Conservation (phyloP, 2,888 invertebrate species). For the Platynereis dumerilii region DNA sequence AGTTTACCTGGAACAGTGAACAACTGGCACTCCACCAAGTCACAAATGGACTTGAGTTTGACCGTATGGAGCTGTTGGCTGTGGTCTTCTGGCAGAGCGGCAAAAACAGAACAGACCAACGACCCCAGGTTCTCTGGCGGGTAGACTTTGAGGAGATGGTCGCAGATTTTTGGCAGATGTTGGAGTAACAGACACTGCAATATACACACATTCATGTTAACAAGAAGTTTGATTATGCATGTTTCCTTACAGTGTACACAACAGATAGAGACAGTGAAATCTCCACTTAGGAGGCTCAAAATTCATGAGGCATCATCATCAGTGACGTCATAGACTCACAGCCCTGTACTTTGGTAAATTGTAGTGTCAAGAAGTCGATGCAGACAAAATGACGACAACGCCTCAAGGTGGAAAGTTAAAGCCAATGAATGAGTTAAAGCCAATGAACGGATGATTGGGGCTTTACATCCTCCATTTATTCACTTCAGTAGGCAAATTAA, state of each 20-base stretch:
- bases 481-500: too few species aligned
- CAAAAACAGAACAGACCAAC: conserved; percentile 68
- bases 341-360: too few species aligned
- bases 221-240: not conserved
- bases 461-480: too few species aligned
- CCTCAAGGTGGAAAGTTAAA: too few species aligned
- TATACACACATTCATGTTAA: not conserved
- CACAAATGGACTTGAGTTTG: conserved; percentile 81
- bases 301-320: too few species aligned
- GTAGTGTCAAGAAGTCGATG: too few species aligned
- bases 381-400: too few species aligned
- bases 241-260: not conserved
- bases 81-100: conserved; percentile 74
- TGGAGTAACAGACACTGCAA: conserved; percentile 78
- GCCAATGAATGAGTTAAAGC: too few species aligned
- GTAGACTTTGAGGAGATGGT: conserved; percentile 72
- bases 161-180: conserved; percentile 83
- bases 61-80: conserved; percentile 78
- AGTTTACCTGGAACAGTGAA: conserved; percentile 77
- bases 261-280: not conserved
- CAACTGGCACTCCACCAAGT: conserved; percentile 76
- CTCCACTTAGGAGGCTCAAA: too few species aligned
- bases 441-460: too few species aligned
- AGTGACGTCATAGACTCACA: too few species aligned
- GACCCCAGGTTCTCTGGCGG: conserved; percentile 58